These are phyloP conservation scores for Dastarcus helophoroides DNA, from an alignment of 2,888 invertebrate species.

Conservation along the genomic window DNA sequence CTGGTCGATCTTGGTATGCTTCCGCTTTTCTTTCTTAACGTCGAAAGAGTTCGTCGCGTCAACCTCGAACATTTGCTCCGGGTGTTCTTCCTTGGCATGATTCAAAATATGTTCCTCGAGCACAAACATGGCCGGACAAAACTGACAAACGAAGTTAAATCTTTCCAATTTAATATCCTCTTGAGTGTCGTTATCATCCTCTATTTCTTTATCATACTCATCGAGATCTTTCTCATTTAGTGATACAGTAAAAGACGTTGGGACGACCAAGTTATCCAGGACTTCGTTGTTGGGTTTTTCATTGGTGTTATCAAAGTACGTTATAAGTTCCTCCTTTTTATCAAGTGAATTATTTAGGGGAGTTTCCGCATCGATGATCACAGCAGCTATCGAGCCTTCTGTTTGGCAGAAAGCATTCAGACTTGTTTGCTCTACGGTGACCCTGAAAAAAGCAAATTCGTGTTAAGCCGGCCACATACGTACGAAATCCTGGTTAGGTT, in stretches of 20 bases:
- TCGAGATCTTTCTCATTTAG: slow-evolving; percentile 2
- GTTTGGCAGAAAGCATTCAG: too few relatives aligned
- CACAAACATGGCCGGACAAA: slow-evolving; percentile 24
- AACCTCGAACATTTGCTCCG: slow-evolving; percentile 11
- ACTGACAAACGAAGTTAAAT: slow-evolving; percentile 23
- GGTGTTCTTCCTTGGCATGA: slow-evolving; percentile 24
- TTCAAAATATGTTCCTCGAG: slow-evolving; percentile 23
- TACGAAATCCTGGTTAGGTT: too few relatives aligned
- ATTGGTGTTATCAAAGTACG: too few relatives aligned
- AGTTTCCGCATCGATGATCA: too few relatives aligned
- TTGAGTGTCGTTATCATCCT: slow-evolving; percentile 4
- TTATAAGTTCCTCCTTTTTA: too few relatives aligned
- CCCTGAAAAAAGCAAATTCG: too few relatives aligned
- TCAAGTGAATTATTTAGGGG: too few relatives aligned
- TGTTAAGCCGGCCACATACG: too few relatives aligned
- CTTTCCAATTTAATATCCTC: slow-evolving; percentile 4
- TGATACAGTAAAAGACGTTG: not conserved
- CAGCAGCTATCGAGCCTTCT: too few relatives aligned
- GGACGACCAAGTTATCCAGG: slow-evolving; percentile 1
- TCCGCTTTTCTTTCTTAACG: slow-evolving; percentile 18
- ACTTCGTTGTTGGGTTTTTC: not conserved
- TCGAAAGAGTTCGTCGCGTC: not conserved
- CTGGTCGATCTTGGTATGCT: slow-evolving; percentile 31
- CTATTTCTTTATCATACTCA: slow-evolving; percentile 6
- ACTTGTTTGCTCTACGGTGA: too few relatives aligned